Base-by-base conservation (phyloP, 2,113 vertebrate genomes). In the Tor tambroides region DNA sequence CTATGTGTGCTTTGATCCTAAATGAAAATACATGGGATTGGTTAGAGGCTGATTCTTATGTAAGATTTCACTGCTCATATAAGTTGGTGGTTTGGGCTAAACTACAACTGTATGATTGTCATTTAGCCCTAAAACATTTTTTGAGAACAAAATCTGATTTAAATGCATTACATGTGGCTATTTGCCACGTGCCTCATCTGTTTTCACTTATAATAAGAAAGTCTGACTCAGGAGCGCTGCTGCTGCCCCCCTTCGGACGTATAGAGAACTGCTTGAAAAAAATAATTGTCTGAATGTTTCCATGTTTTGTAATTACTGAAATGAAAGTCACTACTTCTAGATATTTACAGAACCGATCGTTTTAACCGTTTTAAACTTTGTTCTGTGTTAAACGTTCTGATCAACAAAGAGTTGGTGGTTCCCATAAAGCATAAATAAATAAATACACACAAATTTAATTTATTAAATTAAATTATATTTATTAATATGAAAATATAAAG, bases 151-250 rank as follows among this genome's bases (percentile, higher is more conserved):
- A 82, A 74, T 74, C 46, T 65, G 38, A 86, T 86, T 89, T 86
- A 80, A 28, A 81, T 26, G 30, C 61, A 88, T 82, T 85, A 85
- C 46, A 86, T 75, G 51, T 65, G 72, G 71, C 87, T 38, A 41
- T 19, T 83, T 51, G 84, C 51, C 46, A 85, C 79, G 75, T 86
- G 75, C 79, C n/a, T 83, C 79, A 86, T 74, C 84, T 78, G 87
- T 80, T 86, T 86, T 85, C 81, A 85, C 46, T 88, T 88, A 88
- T 49, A 43, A 38, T 67, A 19, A 38, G 30, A 15, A 86, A 71
- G 12, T n/a, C 63, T 41, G 8, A 26, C 26, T 61, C 5, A 26
- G 26, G 28, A 63, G 51, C 26, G 30, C 26, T 56, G 76, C 43
- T 74, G 76, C 26, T 80, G 87, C 76, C 87, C 67, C 35, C 67